Conservation (phyloP, 2,797 vertebrate genomes). For the Poeciliopsis presidionis region DNA sequence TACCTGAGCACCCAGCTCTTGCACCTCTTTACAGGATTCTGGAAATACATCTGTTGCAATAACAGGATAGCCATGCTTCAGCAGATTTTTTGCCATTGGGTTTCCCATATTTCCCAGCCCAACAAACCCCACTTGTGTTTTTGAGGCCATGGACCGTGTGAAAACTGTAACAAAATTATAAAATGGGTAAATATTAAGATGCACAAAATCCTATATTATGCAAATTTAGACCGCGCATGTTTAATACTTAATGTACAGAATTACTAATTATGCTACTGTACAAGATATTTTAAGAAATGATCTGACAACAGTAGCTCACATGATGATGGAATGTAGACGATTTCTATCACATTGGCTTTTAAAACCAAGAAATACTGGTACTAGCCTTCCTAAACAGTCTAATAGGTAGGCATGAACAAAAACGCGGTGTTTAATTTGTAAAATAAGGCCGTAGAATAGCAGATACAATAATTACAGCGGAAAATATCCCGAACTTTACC, state of each 20-base stretch:
- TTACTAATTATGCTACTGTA: background rate
- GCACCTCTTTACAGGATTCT: conserved; percentile 95
- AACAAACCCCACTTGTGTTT: conserved; percentile 95
- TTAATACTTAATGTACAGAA: background rate
- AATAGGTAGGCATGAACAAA: background rate
- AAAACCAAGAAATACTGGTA: background rate
- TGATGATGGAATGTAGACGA: background rate
- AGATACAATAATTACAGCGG: conserved; percentile 10
- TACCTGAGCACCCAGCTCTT: conserved; percentile 95
- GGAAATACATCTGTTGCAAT: conserved; percentile 95
- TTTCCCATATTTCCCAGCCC: conserved; percentile 99
- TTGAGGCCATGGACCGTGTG: conserved; percentile 94
- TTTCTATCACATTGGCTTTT: background rate
- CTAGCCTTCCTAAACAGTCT: background rate
- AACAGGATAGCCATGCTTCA: conserved; percentile 95
- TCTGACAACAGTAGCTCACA: background rate
- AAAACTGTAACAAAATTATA: conserved; percentile 77
- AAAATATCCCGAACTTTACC: conserved; percentile 39
- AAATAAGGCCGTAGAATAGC: background rate
- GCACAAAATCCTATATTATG: background rate
- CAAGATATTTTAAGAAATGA: background rate
- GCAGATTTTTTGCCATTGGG: conserved; percentile 97
- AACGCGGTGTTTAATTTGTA: background rate
- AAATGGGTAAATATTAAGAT: background rate
- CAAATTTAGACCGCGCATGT: background rate